These are phyloP conservation scores for Bovichtus diacanthus DNA, from an alignment of 2,797 vertebrate species.

Conservation along the genomic window DNA sequence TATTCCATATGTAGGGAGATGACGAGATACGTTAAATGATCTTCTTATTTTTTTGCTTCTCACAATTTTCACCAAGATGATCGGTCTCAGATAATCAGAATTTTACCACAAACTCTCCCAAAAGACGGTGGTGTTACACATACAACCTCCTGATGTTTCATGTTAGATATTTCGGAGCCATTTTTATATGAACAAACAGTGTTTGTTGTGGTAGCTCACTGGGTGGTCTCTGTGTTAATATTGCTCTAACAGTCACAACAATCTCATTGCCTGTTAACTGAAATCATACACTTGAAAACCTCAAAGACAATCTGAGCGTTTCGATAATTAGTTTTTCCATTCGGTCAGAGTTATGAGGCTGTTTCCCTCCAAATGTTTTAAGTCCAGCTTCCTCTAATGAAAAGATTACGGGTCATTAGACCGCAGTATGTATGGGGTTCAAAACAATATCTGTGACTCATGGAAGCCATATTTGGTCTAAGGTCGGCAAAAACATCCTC, in stretches of 20 bases:
- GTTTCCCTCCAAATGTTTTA: conserved; percentile 37
- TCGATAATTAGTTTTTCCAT: conserved; percentile 43
- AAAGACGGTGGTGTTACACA: conserved; percentile 12
- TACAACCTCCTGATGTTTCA: conserved; percentile 38
- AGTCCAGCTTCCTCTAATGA: conserved; percentile 57
- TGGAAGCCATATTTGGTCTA: conserved; percentile 43
- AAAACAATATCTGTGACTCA: conserved; percentile 38
- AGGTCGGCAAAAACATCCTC: conserved; percentile 50
- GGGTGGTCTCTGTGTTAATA: conserved; percentile 78
- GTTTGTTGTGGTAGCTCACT: conserved; percentile 64
- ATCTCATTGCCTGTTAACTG: conserved; percentile 50
- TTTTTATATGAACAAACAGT: conserved; percentile 61
- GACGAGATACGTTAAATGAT: background rate
- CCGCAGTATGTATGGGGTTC: conserved; percentile 1
- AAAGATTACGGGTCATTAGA: conserved; percentile 42
- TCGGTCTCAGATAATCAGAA: background rate
- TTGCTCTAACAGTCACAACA: conserved; percentile 63
- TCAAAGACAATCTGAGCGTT: conserved; percentile 45
- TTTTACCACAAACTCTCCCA: conserved; percentile 25
- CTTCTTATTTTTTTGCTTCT: too few species aligned
- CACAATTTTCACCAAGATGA: background rate
- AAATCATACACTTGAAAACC: conserved; percentile 52
- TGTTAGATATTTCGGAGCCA: conserved; percentile 46
- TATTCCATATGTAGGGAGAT: too few species aligned
- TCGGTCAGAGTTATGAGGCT: conserved; percentile 25